phyloP scores from a whole-genome alignment of 2,797 vertebrate species.

The Loris lydekkerianus region DNA sequence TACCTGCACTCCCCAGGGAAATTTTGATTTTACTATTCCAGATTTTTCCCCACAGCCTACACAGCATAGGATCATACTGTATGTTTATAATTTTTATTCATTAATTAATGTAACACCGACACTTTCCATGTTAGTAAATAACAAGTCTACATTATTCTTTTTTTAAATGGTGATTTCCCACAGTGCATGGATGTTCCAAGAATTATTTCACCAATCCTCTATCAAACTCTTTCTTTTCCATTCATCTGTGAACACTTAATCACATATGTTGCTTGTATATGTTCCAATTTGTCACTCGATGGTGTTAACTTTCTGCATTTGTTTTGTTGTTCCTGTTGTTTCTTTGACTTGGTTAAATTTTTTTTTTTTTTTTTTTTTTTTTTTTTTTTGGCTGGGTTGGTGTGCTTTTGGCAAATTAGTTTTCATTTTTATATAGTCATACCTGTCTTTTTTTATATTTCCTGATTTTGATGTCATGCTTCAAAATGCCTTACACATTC shows the following conservation, averaged over 20 bases:
- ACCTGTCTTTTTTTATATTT: neutral
- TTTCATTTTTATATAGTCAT: neutral
- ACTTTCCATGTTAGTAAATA: neutral
- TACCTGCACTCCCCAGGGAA: neutral
- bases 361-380: neutral
- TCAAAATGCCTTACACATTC: neutral
- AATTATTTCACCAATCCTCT: neutral
- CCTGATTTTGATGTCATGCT: neutral
- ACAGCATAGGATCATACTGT: neutral
- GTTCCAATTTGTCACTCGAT: neutral
- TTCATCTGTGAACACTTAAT: neutral
- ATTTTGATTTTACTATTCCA: neutral
- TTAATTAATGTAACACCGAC: neutral
- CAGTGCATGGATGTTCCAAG: neutral
- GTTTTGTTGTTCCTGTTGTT: neutral
- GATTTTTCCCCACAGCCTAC: neutral
- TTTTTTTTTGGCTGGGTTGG: neutral
- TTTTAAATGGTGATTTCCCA: neutral
- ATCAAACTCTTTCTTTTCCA: neutral
- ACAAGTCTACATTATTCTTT: neutral
- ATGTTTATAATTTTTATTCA: slow-evolving; percentile 6
- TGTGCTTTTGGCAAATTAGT: neutral
- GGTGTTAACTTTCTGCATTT: neutral
- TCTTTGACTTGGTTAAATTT: slow-evolving; percentile 20
- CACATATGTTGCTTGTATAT: neutral